phyloP scores from a whole-genome alignment of 1,140 invertebrate species.

The Hestina assimilis region DNA sequence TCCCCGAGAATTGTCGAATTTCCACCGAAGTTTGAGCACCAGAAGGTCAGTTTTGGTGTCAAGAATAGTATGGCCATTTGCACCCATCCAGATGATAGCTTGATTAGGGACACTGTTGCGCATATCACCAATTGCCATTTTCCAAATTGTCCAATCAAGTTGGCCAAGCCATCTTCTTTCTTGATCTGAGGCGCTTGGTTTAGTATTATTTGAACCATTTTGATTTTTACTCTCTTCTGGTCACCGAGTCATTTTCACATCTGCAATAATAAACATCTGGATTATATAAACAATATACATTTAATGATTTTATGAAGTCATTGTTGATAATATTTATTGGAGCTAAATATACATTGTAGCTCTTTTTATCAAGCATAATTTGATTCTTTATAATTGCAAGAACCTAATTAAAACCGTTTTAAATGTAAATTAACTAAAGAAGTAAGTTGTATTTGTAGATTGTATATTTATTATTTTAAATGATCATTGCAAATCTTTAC shows the following conservation, averaged over 20 bases:
- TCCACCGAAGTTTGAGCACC: slow-evolving; percentile 38
- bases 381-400: no score
- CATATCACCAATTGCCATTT: slow-evolving; percentile 79
- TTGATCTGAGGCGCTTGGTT: slow-evolving; percentile 22
- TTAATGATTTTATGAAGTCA: no score
- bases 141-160: slow-evolving; percentile 77
- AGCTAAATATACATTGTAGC: no score
- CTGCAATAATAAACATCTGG: neutral
- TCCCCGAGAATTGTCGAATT: slow-evolving; percentile 32
- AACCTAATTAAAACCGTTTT: no score
- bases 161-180: slow-evolving; percentile 53
- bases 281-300: no score
- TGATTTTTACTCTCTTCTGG: neutral
- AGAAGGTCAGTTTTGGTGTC: slow-evolving; percentile 43
- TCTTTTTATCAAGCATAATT: no score
- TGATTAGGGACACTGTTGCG: slow-evolving; percentile 73
- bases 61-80: slow-evolving; percentile 78
- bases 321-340: no score
- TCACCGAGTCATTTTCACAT: neutral
- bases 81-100: slow-evolving; percentile 79
- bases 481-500: no score
- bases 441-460: no score
- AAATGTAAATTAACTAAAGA: no score
- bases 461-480: no score
- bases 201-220: slow-evolving; percentile 40